A percentile compares a stretch with the other conserved stretches of the same genome.
Conservation (phyloP, 2,888 invertebrate genomes). For the Calameuta filiformis region DNA sequence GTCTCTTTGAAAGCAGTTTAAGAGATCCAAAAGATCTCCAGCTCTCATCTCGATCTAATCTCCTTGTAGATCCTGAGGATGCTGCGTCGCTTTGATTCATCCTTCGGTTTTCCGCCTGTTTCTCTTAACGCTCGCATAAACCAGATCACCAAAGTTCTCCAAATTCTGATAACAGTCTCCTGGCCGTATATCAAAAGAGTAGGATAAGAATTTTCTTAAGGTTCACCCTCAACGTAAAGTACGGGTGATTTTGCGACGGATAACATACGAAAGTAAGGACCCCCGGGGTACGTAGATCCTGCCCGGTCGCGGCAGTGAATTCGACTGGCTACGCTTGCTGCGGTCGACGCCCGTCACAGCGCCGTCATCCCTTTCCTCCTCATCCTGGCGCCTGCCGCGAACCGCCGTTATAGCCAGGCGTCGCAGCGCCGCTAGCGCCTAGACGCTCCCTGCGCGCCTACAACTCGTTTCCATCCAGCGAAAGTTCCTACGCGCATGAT, state of each 20-base stretch:
- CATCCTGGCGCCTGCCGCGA: conserved; percentile 30
- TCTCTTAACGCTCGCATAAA: not conserved
- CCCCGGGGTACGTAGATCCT: conserved; percentile 33
- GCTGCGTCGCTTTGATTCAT: not conserved
- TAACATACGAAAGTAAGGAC: not conserved
- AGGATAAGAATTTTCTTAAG: not conserved
- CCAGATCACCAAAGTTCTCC: not conserved
- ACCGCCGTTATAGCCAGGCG: not conserved
- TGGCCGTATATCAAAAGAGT: not conserved
- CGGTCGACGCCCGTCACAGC: conserved; percentile 62
- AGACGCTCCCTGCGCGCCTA: conserved; percentile 14
- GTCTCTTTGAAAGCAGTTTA: not conserved
- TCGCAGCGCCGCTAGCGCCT: not conserved
- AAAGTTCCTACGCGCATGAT: not conserved
- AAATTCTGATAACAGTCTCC: not conserved
- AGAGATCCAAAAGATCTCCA: not conserved
- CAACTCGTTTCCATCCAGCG: conserved; percentile 13
- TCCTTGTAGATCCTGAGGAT: not conserved
- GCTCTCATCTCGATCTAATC: not conserved
- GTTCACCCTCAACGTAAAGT: not conserved
- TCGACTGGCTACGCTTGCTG: conserved; percentile 43
- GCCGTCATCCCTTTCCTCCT: conserved; percentile 39
- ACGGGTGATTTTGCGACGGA: not conserved
- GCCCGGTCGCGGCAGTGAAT: conserved; percentile 51
- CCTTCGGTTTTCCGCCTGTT: not conserved